These are phyloP conservation scores for Amitus sp. DNA, from an alignment of 2,888 invertebrate genomes.

Conservation along the genomic window DNA sequence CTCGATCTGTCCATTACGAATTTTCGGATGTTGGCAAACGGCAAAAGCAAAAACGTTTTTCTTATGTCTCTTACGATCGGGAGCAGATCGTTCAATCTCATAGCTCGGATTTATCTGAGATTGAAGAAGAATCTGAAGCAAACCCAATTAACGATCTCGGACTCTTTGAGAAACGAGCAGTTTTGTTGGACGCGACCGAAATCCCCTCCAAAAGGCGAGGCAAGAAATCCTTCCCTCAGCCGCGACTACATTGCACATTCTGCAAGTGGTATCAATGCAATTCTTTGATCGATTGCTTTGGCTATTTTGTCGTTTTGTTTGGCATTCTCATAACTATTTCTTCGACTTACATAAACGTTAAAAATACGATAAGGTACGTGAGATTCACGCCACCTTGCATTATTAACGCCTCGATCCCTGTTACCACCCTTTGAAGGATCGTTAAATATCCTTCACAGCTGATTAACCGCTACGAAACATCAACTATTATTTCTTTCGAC, in stretches of 20 bases:
- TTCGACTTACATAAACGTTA: constrained; percentile 78
- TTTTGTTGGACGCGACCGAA: constrained; percentile 48
- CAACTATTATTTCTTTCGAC: too few species aligned
- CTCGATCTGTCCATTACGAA: constrained; percentile 46
- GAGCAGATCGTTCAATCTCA: constrained; percentile 35
- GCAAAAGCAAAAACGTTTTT: constrained; percentile 43
- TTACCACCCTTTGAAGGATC: constrained; percentile 8
- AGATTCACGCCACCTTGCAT: constrained; percentile 80
- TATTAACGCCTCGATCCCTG: constrained; percentile 69
- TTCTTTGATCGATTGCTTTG: constrained; percentile 67
- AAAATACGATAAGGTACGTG: constrained; percentile 73
- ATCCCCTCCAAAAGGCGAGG: constrained; percentile 17
- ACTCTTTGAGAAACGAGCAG: constrained; percentile 20
- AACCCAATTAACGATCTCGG: constrained; percentile 11
- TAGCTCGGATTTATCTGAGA: constrained; percentile 42
- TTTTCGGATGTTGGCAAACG: constrained; percentile 37
- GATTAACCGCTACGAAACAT: too few species aligned
- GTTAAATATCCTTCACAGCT: too few species aligned
- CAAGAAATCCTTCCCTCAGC: constrained; percentile 4
- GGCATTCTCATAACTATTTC: constrained; percentile 74
- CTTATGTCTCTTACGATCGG: constrained; percentile 55
- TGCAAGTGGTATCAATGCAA: neutral
- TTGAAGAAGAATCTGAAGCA: constrained; percentile 31
- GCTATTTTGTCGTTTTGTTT: constrained; percentile 71
- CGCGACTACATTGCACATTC: too few species aligned